These are phyloP conservation scores for Fregata magnificens DNA, from an alignment of 2,113 vertebrate species.

Conservation along the genomic window DNA sequence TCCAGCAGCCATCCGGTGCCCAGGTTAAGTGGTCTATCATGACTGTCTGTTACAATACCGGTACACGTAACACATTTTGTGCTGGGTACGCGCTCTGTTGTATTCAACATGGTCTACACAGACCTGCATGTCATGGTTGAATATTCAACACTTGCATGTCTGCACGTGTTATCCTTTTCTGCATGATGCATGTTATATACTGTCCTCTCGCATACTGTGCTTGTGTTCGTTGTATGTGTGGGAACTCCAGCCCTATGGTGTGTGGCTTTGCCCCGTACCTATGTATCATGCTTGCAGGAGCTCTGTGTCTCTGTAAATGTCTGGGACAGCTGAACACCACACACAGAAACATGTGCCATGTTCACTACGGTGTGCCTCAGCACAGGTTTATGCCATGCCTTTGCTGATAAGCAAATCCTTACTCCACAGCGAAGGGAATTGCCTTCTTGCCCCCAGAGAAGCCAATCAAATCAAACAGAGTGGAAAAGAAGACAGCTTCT, in stretches of 20 bases:
- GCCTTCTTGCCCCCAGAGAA: constrained; percentile 32
- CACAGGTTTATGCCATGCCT: background rate
- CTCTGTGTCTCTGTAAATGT: background rate
- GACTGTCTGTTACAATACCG: accelerated
- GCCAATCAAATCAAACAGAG: constrained; percentile 60
- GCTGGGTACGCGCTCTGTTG: accelerated
- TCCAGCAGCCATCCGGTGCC: background rate
- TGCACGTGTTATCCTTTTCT: background rate
- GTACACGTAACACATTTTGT: accelerated
- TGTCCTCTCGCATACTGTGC: accelerated
- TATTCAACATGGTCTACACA: accelerated
- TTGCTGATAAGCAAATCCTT: constrained; percentile 38
- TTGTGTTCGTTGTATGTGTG: accelerated
- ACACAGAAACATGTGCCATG: accelerated
- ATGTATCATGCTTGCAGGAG: accelerated
- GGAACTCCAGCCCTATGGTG: background rate
- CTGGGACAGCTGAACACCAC: background rate
- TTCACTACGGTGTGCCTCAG: background rate
- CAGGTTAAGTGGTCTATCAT: accelerated
- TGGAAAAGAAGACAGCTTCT: constrained; percentile 56
- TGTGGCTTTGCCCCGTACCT: accelerated
- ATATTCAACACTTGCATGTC: accelerated
- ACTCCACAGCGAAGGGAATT: background rate
- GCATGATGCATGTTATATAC: accelerated
- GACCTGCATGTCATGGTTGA: accelerated